These are phyloP conservation scores for Mustela lutreola DNA, from an alignment of 2,113 vertebrate species.

Conservation along the genomic window DNA sequence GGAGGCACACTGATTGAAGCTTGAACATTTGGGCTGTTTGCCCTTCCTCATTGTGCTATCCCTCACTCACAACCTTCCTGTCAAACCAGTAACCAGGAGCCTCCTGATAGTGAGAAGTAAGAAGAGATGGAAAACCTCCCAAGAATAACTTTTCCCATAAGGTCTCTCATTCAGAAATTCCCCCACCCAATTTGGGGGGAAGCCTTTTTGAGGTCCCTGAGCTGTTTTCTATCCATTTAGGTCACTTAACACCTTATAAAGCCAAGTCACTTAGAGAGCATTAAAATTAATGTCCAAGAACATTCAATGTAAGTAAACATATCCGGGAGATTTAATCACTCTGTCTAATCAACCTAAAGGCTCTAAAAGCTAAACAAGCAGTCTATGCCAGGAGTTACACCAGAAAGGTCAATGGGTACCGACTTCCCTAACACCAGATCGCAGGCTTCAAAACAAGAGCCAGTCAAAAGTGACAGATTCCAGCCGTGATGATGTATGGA, in stretches of 20 bases:
- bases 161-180: not conserved
- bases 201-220: slow-evolving; percentile 23
- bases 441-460: slow-evolving; percentile 65
- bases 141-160: not conserved
- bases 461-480: slow-evolving; percentile 69
- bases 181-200: not conserved
- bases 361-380: slow-evolving; percentile 72
- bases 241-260: slow-evolving; percentile 76
- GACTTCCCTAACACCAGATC: slow-evolving; percentile 46
- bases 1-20: not conserved
- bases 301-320: slow-evolving; percentile 80
- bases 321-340: slow-evolving; percentile 76
- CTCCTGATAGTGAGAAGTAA: not conserved
- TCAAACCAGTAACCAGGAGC: not conserved
- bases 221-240: slow-evolving; percentile 67
- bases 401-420: slow-evolving; percentile 60
- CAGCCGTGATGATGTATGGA: slow-evolving; percentile 59
- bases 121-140: not conserved
- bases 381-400: slow-evolving; percentile 53
- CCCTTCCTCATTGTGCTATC: not conserved
- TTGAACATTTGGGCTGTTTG: not conserved
- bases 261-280: slow-evolving; percentile 66
- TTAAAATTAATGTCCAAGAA: slow-evolving; percentile 81
- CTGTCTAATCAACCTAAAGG: slow-evolving; percentile 72
- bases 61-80: not conserved